Base-by-base conservation (phyloP, 2,888 invertebrate genomes). In the Pristionchus maxplancki region DNA sequence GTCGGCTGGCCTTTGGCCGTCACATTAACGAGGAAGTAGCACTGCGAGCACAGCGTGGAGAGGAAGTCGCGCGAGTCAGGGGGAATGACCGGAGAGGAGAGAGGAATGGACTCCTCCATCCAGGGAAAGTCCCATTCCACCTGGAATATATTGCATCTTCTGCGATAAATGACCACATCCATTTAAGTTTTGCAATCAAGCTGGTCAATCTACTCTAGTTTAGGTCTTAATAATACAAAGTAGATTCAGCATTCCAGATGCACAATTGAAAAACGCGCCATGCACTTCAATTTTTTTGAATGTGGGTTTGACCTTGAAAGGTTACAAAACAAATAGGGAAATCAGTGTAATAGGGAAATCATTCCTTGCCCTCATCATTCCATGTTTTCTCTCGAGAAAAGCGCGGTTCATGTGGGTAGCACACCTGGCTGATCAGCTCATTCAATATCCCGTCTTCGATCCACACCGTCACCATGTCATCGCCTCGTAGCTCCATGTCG, bases 101-200 rank as follows among this genome's bases (percentile, higher is more conserved):
- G 91, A 0, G 93, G 93, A 87, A 94, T 93, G 81, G 92, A 89
- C 89, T 94, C 93, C 71, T 93, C 90, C 93, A 94, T 93, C 94
- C 94, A 94, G 87, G 93, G 92, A 87, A 94, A 94, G 81, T 93
- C 91, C 94, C 94, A 94, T 37, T 92, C 91, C 4, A 92, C 88
- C 90, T 90, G 64, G 44, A 89, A 87, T 40, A 28, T 31, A 67
- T 67, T 31, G 64, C 64, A 31, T n/a, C n/a, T n/a, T n/a, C n/a
- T n/a, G 44, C 44, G 44, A 44, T 44, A 64, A 64, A 64, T 28
- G 31, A 9, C 58, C 4, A 5, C 58, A 15, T 8, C 24, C 9
- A 58, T 58, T 58, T 24, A 58, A n/a, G n/a, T n/a, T n/a, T n/a
- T n/a, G n/a, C n/a, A n/a, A n/a, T n/a, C n/a, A n/a, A n/a, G n/a